Percentiles rank a stretch among this genome's conserved stretches.
These are phyloP conservation scores for Mythimna albipuncta DNA, from an alignment of 2,888 invertebrate genomes.

Conservation along the genomic window DNA sequence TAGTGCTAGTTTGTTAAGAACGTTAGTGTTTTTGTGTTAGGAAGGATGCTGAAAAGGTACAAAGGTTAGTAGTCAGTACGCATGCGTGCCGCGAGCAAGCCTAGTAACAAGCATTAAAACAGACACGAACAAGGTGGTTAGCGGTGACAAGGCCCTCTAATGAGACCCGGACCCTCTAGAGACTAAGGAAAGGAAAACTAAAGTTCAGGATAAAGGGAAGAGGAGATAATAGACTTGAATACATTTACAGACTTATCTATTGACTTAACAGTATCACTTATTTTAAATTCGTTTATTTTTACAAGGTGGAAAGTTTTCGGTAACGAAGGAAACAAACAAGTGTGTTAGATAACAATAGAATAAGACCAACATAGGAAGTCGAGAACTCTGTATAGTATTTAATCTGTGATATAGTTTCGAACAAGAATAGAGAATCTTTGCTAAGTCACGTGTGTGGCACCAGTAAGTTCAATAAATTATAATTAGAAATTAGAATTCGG, in stretches of 20 bases:
- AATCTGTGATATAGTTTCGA: constrained; percentile 14
- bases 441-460: constrained; percentile 15
- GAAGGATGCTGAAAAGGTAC: constrained; percentile 89
- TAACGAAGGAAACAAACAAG: constrained; percentile 29
- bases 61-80: constrained; percentile 89
- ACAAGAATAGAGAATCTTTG: constrained; percentile 29
- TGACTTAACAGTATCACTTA: constrained; percentile 1
- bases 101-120: constrained; percentile 82
- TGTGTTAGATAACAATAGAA: constrained; percentile 41
- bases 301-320: constrained; percentile 2
- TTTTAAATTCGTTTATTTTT: not conserved
- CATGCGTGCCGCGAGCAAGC: constrained; percentile 89
- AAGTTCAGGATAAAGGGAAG: constrained; percentile 51
- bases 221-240: constrained; percentile 33
- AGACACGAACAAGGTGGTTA: constrained; percentile 80
- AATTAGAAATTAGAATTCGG: too few species aligned
- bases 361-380: constrained; percentile 31
- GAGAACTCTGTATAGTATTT: constrained; percentile 40
- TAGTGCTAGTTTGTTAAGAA: constrained; percentile 72
- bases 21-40: constrained; percentile 85
- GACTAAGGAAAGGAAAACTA: constrained; percentile 67
- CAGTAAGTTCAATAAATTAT: not conserved
- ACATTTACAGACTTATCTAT: constrained; percentile 15
- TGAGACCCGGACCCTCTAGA: constrained; percentile 62
- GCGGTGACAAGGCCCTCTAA: constrained; percentile 81